Evolutionary conservation across 2,888 invertebrate species (phyloP).

Genomic region (Clistopyga incitator): DNA sequence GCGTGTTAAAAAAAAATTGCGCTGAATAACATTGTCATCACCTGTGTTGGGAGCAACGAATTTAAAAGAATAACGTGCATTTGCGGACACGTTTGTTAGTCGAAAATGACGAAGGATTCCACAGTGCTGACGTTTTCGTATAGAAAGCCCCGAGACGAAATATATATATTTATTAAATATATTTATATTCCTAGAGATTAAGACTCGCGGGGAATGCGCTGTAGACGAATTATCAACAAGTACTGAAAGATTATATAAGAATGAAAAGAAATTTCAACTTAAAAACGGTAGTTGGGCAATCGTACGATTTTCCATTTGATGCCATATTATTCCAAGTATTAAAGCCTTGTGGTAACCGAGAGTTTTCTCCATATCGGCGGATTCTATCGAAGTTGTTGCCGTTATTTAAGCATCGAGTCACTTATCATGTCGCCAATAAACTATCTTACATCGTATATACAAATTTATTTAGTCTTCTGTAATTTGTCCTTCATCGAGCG

Average conservation of each 20-base stretch:
- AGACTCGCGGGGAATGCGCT: background rate
- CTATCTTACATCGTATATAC: conserved; percentile 62
- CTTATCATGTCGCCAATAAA: conserved; percentile 64
- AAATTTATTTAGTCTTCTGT: conserved; percentile 29
- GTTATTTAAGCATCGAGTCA: conserved; percentile 58
- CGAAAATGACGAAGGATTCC: conserved; percentile 14
- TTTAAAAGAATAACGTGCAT: background rate
- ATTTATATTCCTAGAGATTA: conserved; percentile 58
- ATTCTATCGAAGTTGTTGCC: conserved; percentile 36
- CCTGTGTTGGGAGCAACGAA: conserved; percentile 1
- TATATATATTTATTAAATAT: conserved; percentile 62
- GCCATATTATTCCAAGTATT: conserved; percentile 43
- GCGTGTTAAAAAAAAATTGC: background rate
- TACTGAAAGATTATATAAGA: conserved; percentile 28
- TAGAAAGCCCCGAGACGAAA: conserved; percentile 54
- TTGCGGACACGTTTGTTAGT: background rate
- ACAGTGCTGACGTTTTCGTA: conserved; percentile 31
- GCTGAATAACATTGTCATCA: background rate
- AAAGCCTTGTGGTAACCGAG: conserved; percentile 25
- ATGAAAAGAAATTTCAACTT: background rate
- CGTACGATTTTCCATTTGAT: conserved; percentile 35
- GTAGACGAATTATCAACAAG: conserved; percentile 15
- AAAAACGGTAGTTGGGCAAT: conserved; percentile 24
- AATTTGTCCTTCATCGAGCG: conserved; percentile 30
- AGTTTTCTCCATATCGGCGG: conserved; percentile 21